phyloP scores from a whole-genome alignment of 2,797 vertebrate species.

The Manis javanica region DNA sequence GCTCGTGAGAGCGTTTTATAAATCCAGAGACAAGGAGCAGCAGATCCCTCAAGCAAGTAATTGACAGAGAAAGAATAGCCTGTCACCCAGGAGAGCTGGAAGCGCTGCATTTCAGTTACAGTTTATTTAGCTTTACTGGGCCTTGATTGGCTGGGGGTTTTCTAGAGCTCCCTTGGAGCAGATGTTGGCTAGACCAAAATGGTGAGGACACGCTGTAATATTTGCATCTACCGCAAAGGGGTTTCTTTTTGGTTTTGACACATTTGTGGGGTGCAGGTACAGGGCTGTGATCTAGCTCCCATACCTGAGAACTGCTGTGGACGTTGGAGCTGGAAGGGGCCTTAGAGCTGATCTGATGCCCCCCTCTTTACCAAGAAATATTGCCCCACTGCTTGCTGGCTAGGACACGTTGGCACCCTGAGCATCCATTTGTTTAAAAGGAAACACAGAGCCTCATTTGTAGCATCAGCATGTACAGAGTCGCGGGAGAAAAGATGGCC shows the following conservation, averaged over 20 bases:
- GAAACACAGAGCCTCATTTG: slow-evolving; percentile 64
- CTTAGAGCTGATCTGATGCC: not conserved
- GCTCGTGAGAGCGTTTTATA: slow-evolving; percentile 76
- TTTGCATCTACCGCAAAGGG: not conserved
- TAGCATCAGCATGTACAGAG: not conserved
- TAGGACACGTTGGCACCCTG: not conserved
- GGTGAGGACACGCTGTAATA: not conserved
- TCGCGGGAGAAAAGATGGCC: slow-evolving; percentile 30
- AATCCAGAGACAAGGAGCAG: slow-evolving; percentile 66
- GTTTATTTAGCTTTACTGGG: slow-evolving; percentile 62
- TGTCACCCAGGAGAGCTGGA: slow-evolving; percentile 62
- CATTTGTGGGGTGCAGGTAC: not conserved
- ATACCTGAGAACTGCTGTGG: not conserved
- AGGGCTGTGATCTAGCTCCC: not conserved
- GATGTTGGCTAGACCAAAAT: slow-evolving; percentile 58
- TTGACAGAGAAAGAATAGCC: slow-evolving; percentile 73
- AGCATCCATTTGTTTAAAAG: slow-evolving; percentile 76
- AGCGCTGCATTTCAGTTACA: slow-evolving; percentile 44
- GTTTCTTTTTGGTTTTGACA: not conserved
- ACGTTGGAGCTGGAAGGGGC: not conserved
- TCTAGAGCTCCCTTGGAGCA: slow-evolving; percentile 64
- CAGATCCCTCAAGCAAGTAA: slow-evolving; percentile 75
- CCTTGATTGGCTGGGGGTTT: slow-evolving; percentile 48
- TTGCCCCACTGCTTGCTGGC: slow-evolving; percentile 62
- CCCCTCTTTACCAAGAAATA: not conserved